Conservation (phyloP, 2,888 invertebrate species). For the Alentia gelatinosa region DNA sequence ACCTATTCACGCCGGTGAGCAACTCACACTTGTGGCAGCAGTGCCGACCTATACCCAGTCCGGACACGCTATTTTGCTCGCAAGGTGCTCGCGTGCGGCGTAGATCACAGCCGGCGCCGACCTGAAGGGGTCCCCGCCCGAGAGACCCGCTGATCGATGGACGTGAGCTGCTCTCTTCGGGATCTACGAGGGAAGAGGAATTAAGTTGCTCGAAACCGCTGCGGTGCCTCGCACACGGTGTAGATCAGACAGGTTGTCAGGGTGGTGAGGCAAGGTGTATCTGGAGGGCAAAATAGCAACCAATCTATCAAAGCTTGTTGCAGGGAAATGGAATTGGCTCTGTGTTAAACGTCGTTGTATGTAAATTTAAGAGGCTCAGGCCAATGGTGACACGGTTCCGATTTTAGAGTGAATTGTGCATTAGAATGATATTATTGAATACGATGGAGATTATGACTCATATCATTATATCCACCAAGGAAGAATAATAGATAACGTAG, state of each 20-base stretch:
- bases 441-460: too few relatives aligned
- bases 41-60: not conserved
- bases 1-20: not conserved
- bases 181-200: not conserved
- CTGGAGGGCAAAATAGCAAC: too few relatives aligned
- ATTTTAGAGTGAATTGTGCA: too few relatives aligned
- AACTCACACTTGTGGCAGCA: not conserved
- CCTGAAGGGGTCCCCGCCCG: not conserved
- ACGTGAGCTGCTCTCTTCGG: not conserved
- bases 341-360: too few relatives aligned
- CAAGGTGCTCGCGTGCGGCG: not conserved
- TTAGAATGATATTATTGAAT: too few relatives aligned
- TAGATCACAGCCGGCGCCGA: not conserved
- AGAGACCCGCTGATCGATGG: not conserved
- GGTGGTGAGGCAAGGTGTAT: not conserved
- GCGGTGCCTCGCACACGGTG: not conserved
- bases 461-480: too few relatives aligned
- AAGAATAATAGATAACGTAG: too few relatives aligned
- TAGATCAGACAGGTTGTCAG: not conserved
- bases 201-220: constrained; percentile 11
- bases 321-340: too few relatives aligned
- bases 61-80: not conserved
- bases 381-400: too few relatives aligned
- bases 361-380: too few relatives aligned
- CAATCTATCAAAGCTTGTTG: too few relatives aligned